Evolutionary conservation across 2,113 vertebrate genomes (phyloP).

Genomic region (Chaetorhynchus papuensis): DNA sequence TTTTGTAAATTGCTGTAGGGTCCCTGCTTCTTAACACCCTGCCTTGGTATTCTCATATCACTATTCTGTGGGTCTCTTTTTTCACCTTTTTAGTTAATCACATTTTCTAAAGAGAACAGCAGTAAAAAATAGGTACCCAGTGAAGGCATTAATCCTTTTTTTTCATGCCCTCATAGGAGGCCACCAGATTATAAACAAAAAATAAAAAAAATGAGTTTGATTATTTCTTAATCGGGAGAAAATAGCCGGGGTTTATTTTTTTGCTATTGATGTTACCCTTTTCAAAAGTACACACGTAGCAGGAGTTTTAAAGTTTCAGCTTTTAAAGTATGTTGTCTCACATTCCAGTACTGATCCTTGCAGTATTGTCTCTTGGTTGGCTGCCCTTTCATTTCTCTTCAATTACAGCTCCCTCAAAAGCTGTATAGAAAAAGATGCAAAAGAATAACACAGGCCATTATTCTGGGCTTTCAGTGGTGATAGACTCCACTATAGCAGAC

Average conservation of each 20-base stretch:
- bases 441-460: constrained; percentile 57
- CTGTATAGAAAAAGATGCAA: constrained; percentile 56
- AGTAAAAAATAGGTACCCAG: neutral
- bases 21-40: neutral
- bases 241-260: neutral
- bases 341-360: constrained; percentile 46
- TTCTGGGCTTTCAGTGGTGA: constrained; percentile 39
- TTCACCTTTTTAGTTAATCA: neutral
- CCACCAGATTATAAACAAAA: constrained; percentile 16
- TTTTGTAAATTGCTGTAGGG: neutral
- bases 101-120: constrained; percentile 20
- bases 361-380: constrained; percentile 43
- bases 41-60: neutral
- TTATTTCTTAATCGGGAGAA: neutral
- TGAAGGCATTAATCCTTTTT: constrained; percentile 7
- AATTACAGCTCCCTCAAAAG: constrained; percentile 51
- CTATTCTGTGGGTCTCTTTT: neutral
- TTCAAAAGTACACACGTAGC: neutral
- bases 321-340: constrained; percentile 36
- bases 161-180: neutral
- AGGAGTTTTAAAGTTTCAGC: constrained; percentile 33
- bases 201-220: neutral
- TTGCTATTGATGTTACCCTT: neutral
- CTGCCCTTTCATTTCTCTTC: constrained; percentile 55
- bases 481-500: constrained; percentile 24